Base-by-base conservation (phyloP, 2,113 vertebrate genomes). In the Hepsetus odoe region DNA sequence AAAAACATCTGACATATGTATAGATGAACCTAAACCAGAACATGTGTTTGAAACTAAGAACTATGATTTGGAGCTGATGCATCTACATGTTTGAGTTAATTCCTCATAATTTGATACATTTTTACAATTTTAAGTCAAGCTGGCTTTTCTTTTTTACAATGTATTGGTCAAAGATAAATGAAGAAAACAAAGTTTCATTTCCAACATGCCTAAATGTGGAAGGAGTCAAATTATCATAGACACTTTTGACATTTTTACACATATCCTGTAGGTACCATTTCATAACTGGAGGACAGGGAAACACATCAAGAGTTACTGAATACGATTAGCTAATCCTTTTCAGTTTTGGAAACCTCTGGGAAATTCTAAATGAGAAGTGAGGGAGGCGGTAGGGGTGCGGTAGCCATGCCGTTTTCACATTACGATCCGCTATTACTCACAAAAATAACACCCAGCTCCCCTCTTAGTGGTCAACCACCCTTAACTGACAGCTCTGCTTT, bases 391-490 rank as follows among this genome's bases (percentile, higher is more conserved):
- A 79, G 30, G 68, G 77, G 77, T 79, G 77, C 18, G 58, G 76
- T 64, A 72, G 77, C 58, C 80, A 79, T 79, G 59, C 46, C 24
- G 46, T 65, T 79, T 72, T 72, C 33, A 79, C 69, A 83, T 82
- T 75, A 87, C 8, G 44, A 84, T 84, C 72, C 35, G 66, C 49
- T 82, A 77, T 80, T 78, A 84, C 68, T 73, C 80, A 86, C 81
- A 53, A 61, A 66, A 82, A 84, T 84, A 89, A 68, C 71, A 80
- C 84, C 76, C 80, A 85, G 85, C 73, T 85, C 75, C 66, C 79
- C 75, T 90, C 84, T 67, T 51, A 79, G 78, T 81, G 84, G 82
- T 87, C 83, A 83, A 86, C 87, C 65, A 86, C 65, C 77, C 74
- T 42, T 83, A 74, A 83, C 86, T 84, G 84, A 83, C 74, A 82